Conservation (phyloP, 1,140 invertebrate genomes). For the Cotesia typhae region DNA sequence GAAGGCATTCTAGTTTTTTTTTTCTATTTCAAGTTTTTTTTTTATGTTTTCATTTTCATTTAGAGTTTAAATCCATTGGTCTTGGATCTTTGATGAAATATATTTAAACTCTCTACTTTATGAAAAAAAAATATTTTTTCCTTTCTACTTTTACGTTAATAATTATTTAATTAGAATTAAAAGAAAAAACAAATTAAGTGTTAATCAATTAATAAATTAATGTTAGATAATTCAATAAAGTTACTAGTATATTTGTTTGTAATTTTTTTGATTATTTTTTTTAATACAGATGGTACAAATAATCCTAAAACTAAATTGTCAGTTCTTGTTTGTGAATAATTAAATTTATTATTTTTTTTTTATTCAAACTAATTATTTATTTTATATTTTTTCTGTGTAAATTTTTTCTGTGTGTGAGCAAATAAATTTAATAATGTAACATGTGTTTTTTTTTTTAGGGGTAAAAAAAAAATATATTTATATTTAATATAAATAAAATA, state of each 20-base stretch:
- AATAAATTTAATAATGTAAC: too few species aligned
- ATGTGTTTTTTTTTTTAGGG: too few species aligned
- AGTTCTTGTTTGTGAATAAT: conserved; percentile 35
- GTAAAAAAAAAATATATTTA: conserved; percentile 1
- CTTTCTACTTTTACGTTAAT: too few species aligned
- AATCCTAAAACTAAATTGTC: conserved; percentile 55
- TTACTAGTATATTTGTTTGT: conserved; percentile 36
- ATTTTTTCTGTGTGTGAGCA: background rate
- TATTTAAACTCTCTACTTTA: background rate
- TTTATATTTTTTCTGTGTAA: too few species aligned
- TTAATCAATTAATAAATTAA: too few species aligned
- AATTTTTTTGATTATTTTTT: conserved; percentile 36
- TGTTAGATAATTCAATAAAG: too few species aligned
- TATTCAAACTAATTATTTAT: too few species aligned
- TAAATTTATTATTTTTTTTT: conserved; percentile 8
- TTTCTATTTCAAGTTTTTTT: conserved; percentile 36
- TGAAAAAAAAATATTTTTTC: background rate
- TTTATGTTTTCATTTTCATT: conserved; percentile 26
- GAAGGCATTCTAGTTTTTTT: conserved; percentile 39
- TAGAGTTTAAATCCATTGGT: background rate
- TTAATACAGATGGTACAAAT: conserved; percentile 65
- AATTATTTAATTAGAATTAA: too few species aligned
- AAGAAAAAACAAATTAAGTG: too few species aligned
- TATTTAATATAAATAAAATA: background rate
- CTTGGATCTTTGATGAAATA: background rate